Evolutionary conservation across 2,888 invertebrate genomes (phyloP).

Genomic region (Cylindroiulus punctatus): DNA sequence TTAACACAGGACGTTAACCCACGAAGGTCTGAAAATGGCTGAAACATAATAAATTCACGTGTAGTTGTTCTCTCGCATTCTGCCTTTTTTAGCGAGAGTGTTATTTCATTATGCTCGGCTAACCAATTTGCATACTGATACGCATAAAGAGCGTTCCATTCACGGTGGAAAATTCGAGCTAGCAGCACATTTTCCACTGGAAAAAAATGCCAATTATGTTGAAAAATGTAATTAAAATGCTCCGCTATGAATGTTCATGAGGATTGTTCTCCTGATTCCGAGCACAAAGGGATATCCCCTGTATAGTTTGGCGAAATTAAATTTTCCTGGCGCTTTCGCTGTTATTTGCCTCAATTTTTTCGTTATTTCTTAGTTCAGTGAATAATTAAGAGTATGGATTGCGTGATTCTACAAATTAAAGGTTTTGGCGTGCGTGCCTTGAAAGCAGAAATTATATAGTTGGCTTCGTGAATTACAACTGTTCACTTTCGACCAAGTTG

Average conservation of each 20-base stretch:
- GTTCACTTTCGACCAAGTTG: not conserved
- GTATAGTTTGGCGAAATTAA: not conserved
- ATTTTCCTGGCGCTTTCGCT: slow-evolving; percentile 10
- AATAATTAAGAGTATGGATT: slow-evolving; percentile 29
- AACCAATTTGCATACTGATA: slow-evolving; percentile 38
- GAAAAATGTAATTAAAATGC: slow-evolving; percentile 42
- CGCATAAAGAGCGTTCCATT: slow-evolving; percentile 11
- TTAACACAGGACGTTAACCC: slow-evolving; percentile 37
- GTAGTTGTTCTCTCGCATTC: slow-evolving; percentile 31
- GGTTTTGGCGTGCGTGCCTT: not conserved
- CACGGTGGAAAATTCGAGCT: slow-evolving; percentile 13
- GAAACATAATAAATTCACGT: slow-evolving; percentile 28
- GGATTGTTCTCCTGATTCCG: not conserved
- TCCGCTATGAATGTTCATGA: slow-evolving; percentile 38
- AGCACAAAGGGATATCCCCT: not conserved
- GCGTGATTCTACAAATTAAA: slow-evolving; percentile 29
- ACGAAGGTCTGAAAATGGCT: not conserved
- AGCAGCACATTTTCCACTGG: not conserved
- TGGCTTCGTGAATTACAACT: not conserved
- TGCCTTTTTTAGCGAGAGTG: not conserved
- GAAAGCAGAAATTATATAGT: slow-evolving; percentile 4
- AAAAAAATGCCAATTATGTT: slow-evolving; percentile 11
- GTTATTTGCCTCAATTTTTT: slow-evolving; percentile 15
- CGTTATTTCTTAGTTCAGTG: not conserved
- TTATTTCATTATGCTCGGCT: slow-evolving; percentile 42